Evolutionary conservation across 1,140 invertebrate genomes (phyloP).

Genomic region (Eupristina koningsbergeri): DNA sequence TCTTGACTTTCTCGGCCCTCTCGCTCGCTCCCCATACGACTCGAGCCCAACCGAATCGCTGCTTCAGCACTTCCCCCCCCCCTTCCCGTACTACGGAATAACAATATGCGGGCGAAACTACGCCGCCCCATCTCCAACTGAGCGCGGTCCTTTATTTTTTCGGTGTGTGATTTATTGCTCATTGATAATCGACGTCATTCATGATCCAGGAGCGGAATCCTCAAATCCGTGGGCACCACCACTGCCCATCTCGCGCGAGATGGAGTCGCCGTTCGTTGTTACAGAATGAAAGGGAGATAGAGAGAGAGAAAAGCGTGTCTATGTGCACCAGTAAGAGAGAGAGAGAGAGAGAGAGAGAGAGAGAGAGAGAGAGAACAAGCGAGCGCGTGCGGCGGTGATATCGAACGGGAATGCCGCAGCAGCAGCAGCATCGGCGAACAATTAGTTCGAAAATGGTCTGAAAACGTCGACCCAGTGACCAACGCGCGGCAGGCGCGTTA

Average conservation of each 20-base stretch:
- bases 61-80: slow-evolving; percentile 11
- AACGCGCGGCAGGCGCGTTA: slow-evolving; percentile 56
- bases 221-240: neutral
- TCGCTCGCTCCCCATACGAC: too few species aligned
- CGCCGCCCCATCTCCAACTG: too few species aligned
- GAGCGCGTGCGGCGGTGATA: slow-evolving; percentile 8
- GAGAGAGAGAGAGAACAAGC: neutral
- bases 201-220: slow-evolving; percentile 11
- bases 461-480: slow-evolving; percentile 66
- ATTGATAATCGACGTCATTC: slow-evolving; percentile 28
- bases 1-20: slow-evolving; percentile 46
- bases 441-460: slow-evolving; percentile 58
- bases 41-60: too few species aligned
- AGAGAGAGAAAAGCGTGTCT: neutral
- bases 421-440: slow-evolving; percentile 52
- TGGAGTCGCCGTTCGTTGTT: neutral
- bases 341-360: neutral
- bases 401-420: slow-evolving; percentile 19
- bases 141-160: neutral
- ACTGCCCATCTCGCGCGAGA: neutral
- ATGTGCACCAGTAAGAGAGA: neutral
- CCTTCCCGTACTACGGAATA: slow-evolving; percentile 20
- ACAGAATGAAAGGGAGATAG: too few species aligned
- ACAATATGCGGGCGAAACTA: slow-evolving; percentile 35
- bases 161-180: neutral